Percentiles rank a stretch among this genome's conserved stretches.
phyloP scores from a whole-genome alignment of 2,113 vertebrate genomes.

The Epinephelus fuscoguttatus region DNA sequence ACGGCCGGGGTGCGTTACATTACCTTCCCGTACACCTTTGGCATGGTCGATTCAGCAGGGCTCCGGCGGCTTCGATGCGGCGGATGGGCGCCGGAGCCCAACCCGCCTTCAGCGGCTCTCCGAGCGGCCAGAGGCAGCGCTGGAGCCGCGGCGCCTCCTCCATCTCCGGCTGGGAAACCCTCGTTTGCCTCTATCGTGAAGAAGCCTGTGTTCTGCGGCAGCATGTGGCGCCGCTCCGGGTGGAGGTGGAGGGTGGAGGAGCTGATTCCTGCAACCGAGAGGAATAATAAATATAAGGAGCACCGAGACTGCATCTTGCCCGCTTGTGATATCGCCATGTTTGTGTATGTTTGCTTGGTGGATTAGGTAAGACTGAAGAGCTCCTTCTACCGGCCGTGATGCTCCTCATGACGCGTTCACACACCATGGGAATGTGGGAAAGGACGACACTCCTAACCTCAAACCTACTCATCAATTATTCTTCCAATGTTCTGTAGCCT shows the following conservation, averaged over 20 bases:
- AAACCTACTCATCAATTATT: not conserved
- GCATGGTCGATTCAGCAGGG: constrained; percentile 71
- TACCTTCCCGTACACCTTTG: constrained; percentile 87
- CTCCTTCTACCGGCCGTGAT: constrained; percentile 79
- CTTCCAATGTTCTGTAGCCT: no score
- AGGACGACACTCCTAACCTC: not conserved
- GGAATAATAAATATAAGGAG: constrained; percentile 66
- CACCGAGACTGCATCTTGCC: constrained; percentile 76
- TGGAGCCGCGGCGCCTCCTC: constrained; percentile 70
- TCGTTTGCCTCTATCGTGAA: constrained; percentile 65
- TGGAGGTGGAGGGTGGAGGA: constrained; percentile 77
- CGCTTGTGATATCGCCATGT: constrained; percentile 84
- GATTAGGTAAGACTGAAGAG: constrained; percentile 67
- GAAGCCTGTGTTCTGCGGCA: constrained; percentile 81
- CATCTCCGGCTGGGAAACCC: constrained; percentile 53
- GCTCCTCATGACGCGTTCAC: constrained; percentile 53
- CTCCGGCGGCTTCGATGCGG: constrained; percentile 79
- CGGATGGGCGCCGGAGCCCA: constrained; percentile 53
- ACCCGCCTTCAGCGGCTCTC: constrained; percentile 59
- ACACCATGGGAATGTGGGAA: constrained; percentile 22
- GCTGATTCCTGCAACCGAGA: constrained; percentile 52
- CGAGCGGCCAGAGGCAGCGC: constrained; percentile 67
- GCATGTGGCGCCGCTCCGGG: constrained; percentile 66
- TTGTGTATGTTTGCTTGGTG: constrained; percentile 80
- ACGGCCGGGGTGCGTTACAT: not conserved